Evolutionary conservation across 2,888 invertebrate species (phyloP).

Genomic region (Melinopterus prodromus): DNA sequence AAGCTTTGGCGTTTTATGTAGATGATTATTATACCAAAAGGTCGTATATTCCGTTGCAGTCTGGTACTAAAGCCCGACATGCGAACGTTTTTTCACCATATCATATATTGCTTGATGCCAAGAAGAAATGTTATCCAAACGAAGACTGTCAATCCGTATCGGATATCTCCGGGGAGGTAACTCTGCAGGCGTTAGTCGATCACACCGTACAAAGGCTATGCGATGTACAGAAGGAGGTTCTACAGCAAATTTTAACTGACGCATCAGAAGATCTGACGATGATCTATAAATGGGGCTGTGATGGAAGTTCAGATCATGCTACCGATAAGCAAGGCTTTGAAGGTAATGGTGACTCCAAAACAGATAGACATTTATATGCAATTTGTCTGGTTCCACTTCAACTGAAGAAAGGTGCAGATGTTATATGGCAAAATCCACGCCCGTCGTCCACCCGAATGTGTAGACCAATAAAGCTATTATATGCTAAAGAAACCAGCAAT

Average conservation of each 20-base stretch:
- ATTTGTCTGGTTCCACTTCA: constrained; percentile 25
- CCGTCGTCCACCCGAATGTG: constrained; percentile 20
- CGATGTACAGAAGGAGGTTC: constrained; percentile 10
- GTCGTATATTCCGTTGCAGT: constrained; percentile 8
- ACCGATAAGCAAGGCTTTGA: constrained; percentile 36
- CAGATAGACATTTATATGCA: neutral
- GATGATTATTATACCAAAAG: constrained; percentile 20
- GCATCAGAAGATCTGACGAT: neutral
- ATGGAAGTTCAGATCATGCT: constrained; percentile 22
- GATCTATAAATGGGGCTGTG: constrained; percentile 24
- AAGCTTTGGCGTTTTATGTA: constrained; percentile 25
- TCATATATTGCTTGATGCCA: constrained; percentile 14
- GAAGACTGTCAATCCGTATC: neutral
- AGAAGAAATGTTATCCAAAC: constrained; percentile 19
- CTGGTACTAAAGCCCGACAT: constrained; percentile 13
- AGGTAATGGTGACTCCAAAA: constrained; percentile 25
- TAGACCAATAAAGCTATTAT: constrained; percentile 19
- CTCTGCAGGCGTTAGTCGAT: constrained; percentile 21
- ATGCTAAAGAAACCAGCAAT: neutral
- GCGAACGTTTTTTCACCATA: constrained; percentile 19
- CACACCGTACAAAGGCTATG: constrained; percentile 21
- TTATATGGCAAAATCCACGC: constrained; percentile 26
- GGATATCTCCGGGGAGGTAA: constrained; percentile 17
- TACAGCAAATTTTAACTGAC: neutral
- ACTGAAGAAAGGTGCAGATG: neutral